Conservation (phyloP, 1,140 invertebrate species). For the Liolophura sinensis region DNA sequence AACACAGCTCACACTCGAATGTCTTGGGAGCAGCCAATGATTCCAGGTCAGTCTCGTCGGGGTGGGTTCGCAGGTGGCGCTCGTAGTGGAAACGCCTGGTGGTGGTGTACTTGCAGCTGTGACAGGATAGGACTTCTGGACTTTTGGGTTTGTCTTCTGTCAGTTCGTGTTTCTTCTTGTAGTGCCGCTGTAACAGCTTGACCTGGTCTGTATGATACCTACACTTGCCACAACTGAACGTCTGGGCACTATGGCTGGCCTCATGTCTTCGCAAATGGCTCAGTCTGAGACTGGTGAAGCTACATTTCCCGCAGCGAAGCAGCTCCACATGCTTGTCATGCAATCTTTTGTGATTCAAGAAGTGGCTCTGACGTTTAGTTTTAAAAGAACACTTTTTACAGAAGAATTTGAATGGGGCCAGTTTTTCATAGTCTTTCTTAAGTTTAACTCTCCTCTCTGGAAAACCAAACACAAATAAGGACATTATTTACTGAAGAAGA, state of each 20-base stretch:
- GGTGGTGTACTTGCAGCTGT: constrained; percentile 41
- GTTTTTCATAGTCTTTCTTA: constrained; percentile 41
- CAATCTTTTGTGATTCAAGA: constrained; percentile 45
- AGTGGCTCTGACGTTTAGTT: constrained; percentile 56
- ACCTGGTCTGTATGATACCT: constrained; percentile 25
- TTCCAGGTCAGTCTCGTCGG: not conserved
- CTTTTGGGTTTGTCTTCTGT: constrained; percentile 18
- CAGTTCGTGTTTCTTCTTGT: constrained; percentile 13
- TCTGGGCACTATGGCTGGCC: constrained; percentile 43
- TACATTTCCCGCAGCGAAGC: constrained; percentile 49
- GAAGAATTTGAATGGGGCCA: constrained; percentile 51
- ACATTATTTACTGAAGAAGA: not conserved
- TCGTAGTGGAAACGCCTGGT: constrained; percentile 28
- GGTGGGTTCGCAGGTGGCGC: constrained; percentile 35
- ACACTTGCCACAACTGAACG: constrained; percentile 36
- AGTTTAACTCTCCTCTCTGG: not conserved
- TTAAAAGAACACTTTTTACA: constrained; percentile 58
- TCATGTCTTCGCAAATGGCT: constrained; percentile 51
- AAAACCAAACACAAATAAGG: too few relatives aligned
- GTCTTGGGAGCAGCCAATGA: constrained; percentile 18
- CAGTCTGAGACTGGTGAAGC: constrained; percentile 49
- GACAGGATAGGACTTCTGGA: constrained; percentile 16
- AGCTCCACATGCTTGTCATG: constrained; percentile 48
- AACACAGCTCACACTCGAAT: constrained; percentile 42
- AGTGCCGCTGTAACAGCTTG: constrained; percentile 11